Evolutionary conservation across 1,140 invertebrate genomes (phyloP).

Genomic region (Drosophila varians): DNA sequence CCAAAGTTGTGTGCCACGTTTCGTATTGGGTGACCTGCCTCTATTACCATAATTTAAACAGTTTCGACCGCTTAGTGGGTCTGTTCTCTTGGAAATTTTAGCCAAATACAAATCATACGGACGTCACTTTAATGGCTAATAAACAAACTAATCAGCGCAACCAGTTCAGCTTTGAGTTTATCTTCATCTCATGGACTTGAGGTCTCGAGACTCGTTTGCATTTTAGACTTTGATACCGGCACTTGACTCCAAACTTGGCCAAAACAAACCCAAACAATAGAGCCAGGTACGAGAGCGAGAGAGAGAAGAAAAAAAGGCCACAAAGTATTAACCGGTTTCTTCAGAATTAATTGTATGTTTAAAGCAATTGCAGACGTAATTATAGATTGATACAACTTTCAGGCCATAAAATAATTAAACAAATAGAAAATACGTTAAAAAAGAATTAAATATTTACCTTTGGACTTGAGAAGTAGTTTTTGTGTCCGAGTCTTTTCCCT

Average conservation of each 20-base stretch:
- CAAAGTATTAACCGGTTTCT: conserved; percentile 16
- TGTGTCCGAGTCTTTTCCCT: neutral
- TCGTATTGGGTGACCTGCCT: neutral
- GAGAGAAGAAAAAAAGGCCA: neutral
- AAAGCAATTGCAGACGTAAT: conserved; percentile 4
- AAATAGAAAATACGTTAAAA: neutral
- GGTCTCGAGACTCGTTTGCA: conserved; percentile 12
- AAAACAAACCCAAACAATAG: conserved; percentile 6
- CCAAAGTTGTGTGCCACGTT: conserved; percentile 30
- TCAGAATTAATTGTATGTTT: neutral
- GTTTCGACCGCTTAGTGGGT: conserved; percentile 5
- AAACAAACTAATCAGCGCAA: conserved; percentile 19
- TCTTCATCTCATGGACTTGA: conserved; percentile 29
- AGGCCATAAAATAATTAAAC: neutral
- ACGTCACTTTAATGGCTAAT: conserved; percentile 33
- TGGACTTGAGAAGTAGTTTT: neutral
- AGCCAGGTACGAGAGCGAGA: neutral
- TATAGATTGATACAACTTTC: neutral
- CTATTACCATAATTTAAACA: conserved; percentile 22
- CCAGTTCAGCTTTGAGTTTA: conserved; percentile 16
- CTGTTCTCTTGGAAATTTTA: conserved; percentile 8
- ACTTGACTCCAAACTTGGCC: conserved; percentile 23
- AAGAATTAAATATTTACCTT: neutral
- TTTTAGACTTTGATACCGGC: conserved; percentile 33
- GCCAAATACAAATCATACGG: conserved; percentile 3